Conservation (phyloP, 2,797 vertebrate genomes). For the Tadarida brasiliensis region DNA sequence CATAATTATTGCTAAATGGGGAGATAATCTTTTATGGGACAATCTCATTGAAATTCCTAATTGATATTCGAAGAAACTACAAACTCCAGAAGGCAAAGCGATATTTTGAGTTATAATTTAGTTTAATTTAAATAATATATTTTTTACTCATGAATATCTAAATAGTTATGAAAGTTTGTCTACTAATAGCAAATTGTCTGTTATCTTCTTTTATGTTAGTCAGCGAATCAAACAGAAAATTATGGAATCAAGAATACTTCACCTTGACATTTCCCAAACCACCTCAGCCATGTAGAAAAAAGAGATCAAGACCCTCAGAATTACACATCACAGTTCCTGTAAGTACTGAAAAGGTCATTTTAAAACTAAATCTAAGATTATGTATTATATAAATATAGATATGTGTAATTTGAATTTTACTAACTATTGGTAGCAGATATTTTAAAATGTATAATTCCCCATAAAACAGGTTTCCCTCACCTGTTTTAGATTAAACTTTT, state of each 20-base stretch:
- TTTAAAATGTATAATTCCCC: background rate
- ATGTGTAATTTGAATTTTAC: background rate
- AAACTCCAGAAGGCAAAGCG: background rate
- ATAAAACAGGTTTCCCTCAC: background rate
- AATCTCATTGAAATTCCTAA: background rate
- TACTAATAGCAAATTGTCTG: constrained; percentile 13
- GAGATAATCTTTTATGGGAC: background rate
- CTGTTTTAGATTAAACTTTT: constrained; percentile 24
- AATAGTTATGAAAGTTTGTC: background rate
- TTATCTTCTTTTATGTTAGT: constrained; percentile 53
- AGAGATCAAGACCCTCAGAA: constrained; percentile 60
- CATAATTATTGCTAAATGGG: background rate
- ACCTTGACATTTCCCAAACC: constrained; percentile 71
- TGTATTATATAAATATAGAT: background rate
- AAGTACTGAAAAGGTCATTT: constrained; percentile 22
- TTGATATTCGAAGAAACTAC: background rate
- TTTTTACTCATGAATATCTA: background rate
- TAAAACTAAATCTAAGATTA: background rate
- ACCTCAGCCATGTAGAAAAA: constrained; percentile 61
- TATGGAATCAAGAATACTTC: constrained; percentile 46
- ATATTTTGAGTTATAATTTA: constrained; percentile 45
- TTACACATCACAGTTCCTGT: constrained; percentile 50
- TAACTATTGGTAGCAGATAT: background rate
- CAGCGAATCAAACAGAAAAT: constrained; percentile 1
- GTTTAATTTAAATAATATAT: constrained; percentile 35